Evolutionary conservation across 2,888 invertebrate species (phyloP), one percentile per base, ranked within the genome.

Genomic region (Hoplodrina blanda): DNA sequence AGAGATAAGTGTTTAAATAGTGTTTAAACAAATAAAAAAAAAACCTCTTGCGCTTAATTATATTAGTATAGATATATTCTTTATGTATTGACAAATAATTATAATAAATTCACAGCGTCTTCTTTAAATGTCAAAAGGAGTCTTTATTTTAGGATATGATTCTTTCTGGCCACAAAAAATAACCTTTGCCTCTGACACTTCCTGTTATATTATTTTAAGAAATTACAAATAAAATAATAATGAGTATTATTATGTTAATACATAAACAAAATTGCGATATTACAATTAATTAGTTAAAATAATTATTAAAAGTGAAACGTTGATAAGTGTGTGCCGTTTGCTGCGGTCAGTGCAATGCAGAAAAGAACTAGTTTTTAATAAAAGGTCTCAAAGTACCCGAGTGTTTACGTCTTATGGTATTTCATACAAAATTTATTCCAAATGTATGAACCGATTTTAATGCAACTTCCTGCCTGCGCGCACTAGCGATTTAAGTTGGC

Each of bases 231-330:
- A 64, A 56, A 55, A 53, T 72, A 73, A 73, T 77, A 77, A 66
- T 59, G 50, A 76, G 85, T 57, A 68, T 57, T 80, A 70, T 53
- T 68, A 67, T 65, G 75, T 61, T 68, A 63, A 69, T 59, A 60
- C 15, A 44, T 61, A 80, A 89, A 91, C 88, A 88, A 87, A 90
- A 90, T 89, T 84, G 85, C 90, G 88, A 89, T 91, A 86, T 84
- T 80, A 88, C 90, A 91, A 93, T 94, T 93, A 93, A 94, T 94
- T 92, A 90, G 89, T 92, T 90, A 91, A 90, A 93, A 92, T 91
- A 88, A 89, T 93, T 91, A 93, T 94, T 93, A 94, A 93, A 93
- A 93, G 89, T 91, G 89, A 92, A 91, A 91, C 90, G 78, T 75
- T 86, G 94, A 94, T 94, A 94, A 93, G 85, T 90, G 90, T 90